Percentiles rank a stretch among this genome's conserved stretches.
Conservation (phyloP, 2,797 vertebrate genomes). For the Hozukius guyotensis region DNA sequence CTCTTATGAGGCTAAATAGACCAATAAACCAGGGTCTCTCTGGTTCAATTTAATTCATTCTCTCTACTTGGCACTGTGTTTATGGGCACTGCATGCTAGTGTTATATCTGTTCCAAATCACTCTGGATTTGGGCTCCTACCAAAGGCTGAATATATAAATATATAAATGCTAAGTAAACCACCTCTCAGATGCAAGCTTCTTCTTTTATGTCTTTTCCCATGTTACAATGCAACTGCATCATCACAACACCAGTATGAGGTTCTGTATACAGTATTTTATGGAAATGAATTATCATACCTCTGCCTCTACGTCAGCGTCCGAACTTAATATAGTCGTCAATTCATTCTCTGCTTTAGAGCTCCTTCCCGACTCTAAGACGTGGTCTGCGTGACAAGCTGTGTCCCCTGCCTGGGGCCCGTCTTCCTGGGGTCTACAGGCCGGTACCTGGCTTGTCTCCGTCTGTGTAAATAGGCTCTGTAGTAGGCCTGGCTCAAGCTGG, state of each 20-base stretch:
- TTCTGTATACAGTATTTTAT: background rate
- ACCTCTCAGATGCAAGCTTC: background rate
- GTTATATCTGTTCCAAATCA: constrained; percentile 7
- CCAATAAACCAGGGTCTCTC: constrained; percentile 1
- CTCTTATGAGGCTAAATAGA: background rate
- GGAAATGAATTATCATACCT: constrained; percentile 64
- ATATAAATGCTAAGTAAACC: constrained; percentile 1
- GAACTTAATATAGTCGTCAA: constrained; percentile 16
- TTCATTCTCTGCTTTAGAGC: constrained; percentile 51
- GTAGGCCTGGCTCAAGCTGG: constrained; percentile 80
- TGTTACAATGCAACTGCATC: background rate
- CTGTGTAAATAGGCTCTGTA: constrained; percentile 79
- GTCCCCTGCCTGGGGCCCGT: background rate
- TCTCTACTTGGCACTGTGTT: background rate
- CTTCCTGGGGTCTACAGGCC: constrained; percentile 21
- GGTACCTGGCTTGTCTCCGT: constrained; percentile 36
- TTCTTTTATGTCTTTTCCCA: background rate
- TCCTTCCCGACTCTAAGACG: constrained; percentile 26
- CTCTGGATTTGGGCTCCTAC: background rate
- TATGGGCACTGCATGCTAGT: background rate
- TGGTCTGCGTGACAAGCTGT: constrained; percentile 30
- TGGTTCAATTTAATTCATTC: background rate
- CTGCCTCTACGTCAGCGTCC: constrained; percentile 31
- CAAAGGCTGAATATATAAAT: background rate
- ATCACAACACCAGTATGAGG: background rate